Evolutionary conservation across 1,140 invertebrate genomes (phyloP), one percentile per base, ranked within the genome.

Genomic region (Cardiocondyla obscurior): DNA sequence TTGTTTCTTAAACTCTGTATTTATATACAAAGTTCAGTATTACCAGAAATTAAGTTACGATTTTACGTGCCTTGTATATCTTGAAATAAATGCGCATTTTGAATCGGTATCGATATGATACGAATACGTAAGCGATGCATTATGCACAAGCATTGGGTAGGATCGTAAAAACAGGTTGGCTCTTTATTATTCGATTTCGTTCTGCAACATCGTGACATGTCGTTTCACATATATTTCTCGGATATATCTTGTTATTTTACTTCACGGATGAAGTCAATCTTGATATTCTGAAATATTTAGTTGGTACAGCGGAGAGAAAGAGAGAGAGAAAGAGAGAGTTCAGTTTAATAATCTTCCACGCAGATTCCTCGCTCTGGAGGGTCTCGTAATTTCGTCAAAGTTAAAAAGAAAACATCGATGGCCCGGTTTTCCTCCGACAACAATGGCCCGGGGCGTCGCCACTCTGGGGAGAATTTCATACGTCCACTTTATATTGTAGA

Each of bases 391-490:
- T 86, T 76, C 28, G 49, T 81, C 73, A 64, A 51, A 46, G 14
- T 74, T 67, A 55, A 73, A 74, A 84, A 67, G 76, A 87, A 86
- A 87, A 84, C 81, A 87, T 82, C 76, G 53, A 39, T 33, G 53
- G 60, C 19, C 51, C 44, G 42, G 67, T 86, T 69, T 28, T 30
- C 53, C 60, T 67, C 36, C 28, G 79, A 62, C 85, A 76, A 86
- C 83, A 88, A 84, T 89, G 67, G 82, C 87, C 82, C 44, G 25
- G 42, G 67, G 89, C 88, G 86, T 85, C 77, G 85, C 70, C 72
- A 81, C 79, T 86, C 81, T 49, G 51, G 64, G 55, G 81, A 85
- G 69, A 91, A 88, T 91, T 90, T 91, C 86, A 89, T 82, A 88
- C 85, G 88, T 86, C 84, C 84, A 89, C 83, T 90, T 90, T 85